Evolutionary conservation across 2,797 vertebrate species (phyloP), one percentile per base, ranked within the genome.

Genomic region (Microcaecilia unicolor): DNA sequence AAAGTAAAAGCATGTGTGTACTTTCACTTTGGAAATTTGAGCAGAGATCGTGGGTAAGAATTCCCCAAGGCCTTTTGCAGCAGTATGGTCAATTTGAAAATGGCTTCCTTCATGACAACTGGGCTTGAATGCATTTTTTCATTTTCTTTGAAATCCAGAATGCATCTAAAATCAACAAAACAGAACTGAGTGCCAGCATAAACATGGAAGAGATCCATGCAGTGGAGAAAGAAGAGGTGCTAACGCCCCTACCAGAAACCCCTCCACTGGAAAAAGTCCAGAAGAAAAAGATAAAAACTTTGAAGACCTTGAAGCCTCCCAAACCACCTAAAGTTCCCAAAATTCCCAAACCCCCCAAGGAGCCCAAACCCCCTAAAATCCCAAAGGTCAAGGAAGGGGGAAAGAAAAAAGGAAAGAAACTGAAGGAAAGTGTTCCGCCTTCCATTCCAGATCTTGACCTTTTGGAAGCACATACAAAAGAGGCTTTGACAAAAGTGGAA

Each of bases 401-500:
- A 9, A 97, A 96, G 72, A 98, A 96, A 80, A 98, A 95, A 64
- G 81, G 75, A 2, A 99, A 93, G 70, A 96, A 91, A 48, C 67
- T 18, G 0, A 92, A 92, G 47, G 94, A 97, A 41, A 49, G 64
- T n/a, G 56, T 57, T 24, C 76, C 84, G 0, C 85, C 89, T 25
- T 85, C 88, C 34, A 88, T 89, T 38, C 95, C 92, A 7, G 89
- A 92, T 53, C 80, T 98, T 1, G 90, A 94, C 32, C 80, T 93
- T 37, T 82, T 95, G 0, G 94, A 99, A 74, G 92, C 93, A 17
- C 94, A 98, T 36, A 92, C 93, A 0, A 97, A 96, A 64, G 93
- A 98, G 61, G 92, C 93, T 9, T 54, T 97, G 41, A 91, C 89
- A 55, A 97, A 96, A 76, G 94, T 94, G 24, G 94, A 98, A 61